Evolutionary conservation across 92 coral and sea anemone genomes (phyloP).

Genomic region (Porites lobata): DNA sequence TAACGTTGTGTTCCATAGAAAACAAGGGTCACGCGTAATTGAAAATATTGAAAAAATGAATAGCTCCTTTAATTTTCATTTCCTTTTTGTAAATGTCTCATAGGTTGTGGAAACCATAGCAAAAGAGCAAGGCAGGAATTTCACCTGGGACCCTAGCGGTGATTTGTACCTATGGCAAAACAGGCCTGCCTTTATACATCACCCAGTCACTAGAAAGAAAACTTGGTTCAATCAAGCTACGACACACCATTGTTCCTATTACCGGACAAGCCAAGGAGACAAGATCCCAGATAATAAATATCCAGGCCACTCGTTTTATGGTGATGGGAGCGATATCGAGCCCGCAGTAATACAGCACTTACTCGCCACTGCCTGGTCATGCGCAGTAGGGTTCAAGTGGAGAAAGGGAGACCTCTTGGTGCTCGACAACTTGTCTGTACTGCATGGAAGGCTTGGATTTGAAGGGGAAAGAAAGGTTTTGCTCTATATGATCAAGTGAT

Average conservation of each 20-base stretch:
- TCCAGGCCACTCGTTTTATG: slow-evolving; percentile 58
- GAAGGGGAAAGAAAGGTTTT: no score
- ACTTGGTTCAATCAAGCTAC: slow-evolving; percentile 58
- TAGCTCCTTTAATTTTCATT: not conserved
- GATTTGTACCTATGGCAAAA: slow-evolving; percentile 54
- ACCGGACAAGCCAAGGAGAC: slow-evolving; percentile 23
- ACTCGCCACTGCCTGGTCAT: slow-evolving; percentile 47
- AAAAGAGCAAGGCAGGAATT: slow-evolving; percentile 5
- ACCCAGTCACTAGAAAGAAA: slow-evolving; percentile 54
- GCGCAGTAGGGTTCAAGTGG: slow-evolving; percentile 71
- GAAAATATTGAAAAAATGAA: not conserved
- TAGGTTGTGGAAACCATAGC: slow-evolving; percentile 44
- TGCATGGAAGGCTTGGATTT: no score
- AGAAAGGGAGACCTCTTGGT: slow-evolving; percentile 54
- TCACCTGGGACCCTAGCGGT: slow-evolving; percentile 48
- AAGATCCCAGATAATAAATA: slow-evolving; percentile 52
- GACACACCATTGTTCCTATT: slow-evolving; percentile 23
- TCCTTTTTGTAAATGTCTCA: not conserved
- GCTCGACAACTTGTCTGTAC: slow-evolving; percentile 49
- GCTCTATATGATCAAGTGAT: no score
- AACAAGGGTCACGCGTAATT: no score
- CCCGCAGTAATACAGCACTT: slow-evolving; percentile 55
- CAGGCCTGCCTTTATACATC: slow-evolving; percentile 47
- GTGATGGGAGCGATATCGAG: slow-evolving; percentile 62
- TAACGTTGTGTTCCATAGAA: not conserved